Percentiles rank a stretch among this genome's conserved stretches.
These are phyloP conservation scores for Lottia gigantea DNA, from an alignment of 2,888 invertebrate species.

Conservation along the genomic window DNA sequence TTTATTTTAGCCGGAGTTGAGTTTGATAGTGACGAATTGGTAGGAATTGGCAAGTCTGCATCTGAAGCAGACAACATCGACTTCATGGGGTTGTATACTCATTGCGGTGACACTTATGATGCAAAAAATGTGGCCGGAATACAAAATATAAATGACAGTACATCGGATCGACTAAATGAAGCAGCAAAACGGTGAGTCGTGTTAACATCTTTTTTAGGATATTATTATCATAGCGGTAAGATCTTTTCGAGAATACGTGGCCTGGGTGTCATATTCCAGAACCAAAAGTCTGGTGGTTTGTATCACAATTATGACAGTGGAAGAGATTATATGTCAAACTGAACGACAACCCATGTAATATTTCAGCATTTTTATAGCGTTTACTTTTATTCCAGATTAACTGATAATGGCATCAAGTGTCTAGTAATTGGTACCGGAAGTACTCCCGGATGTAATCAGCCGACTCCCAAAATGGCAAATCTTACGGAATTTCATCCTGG, in stretches of 20 bases:
- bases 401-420: conserved; percentile 44
- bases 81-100: conserved; percentile 60
- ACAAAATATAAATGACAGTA: conserved; percentile 33
- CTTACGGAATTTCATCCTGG: conserved; percentile 67
- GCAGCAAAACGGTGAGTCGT: background rate
- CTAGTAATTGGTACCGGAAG: conserved; percentile 59
- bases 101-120: conserved; percentile 58
- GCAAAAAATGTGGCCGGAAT: conserved; percentile 34
- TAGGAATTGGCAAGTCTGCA: conserved; percentile 36
- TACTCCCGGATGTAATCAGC: conserved; percentile 63
- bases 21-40: conserved; percentile 69
- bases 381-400: conserved; percentile 38
- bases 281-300: too few species aligned
- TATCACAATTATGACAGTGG: too few species aligned
- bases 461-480: conserved; percentile 44
- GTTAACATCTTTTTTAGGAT: too few species aligned
- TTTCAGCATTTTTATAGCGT: too few species aligned
- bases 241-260: too few species aligned
- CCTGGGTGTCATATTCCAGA: too few species aligned
- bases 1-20: conserved; percentile 44
- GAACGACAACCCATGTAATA: too few species aligned
- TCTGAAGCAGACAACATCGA: conserved; percentile 23
- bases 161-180: conserved; percentile 36
- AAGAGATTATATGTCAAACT: too few species aligned
- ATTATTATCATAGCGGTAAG: too few species aligned